phyloP scores from a whole-genome alignment of 2,113 vertebrate genomes.

The Lepus timidus region DNA sequence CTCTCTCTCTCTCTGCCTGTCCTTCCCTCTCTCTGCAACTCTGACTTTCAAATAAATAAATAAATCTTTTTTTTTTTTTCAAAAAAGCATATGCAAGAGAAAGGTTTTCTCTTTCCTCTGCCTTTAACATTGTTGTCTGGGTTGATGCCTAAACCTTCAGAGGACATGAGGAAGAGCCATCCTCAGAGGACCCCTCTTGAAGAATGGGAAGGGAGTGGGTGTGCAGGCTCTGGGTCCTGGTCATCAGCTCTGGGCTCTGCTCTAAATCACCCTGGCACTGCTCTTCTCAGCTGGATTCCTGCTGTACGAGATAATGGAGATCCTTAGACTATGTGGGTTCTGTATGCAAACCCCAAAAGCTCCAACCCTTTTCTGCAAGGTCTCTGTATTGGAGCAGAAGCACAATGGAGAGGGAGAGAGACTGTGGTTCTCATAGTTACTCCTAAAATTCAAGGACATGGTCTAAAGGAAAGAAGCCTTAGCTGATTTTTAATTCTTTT shows the following conservation, averaged over 20 bases:
- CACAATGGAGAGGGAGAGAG: neutral
- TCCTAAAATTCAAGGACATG: neutral
- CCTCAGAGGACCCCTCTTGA: neutral
- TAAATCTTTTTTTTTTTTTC: too few relatives aligned
- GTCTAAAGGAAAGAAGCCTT: neutral
- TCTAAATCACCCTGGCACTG: neutral
- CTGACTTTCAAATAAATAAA: too few relatives aligned
- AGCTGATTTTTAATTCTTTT: neutral
- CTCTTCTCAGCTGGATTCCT: neutral
- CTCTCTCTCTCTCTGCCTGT: too few relatives aligned
- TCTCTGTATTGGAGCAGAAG: neutral
- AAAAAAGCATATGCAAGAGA: neutral
- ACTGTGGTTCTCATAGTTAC: neutral
- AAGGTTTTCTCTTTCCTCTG: neutral
- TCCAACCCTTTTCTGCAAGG: neutral
- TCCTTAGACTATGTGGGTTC: neutral
- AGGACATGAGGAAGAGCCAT: neutral
- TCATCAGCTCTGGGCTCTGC: too few relatives aligned
- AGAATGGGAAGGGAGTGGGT: too few relatives aligned
- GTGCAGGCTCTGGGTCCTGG: neutral
- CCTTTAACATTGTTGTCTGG: neutral
- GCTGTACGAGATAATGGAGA: neutral
- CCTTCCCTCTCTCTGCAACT: too few relatives aligned
- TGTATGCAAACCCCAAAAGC: neutral
- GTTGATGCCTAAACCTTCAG: neutral